Evolutionary conservation across 2,113 vertebrate species (phyloP).

Genomic region (Cephalophus harveyi): DNA sequence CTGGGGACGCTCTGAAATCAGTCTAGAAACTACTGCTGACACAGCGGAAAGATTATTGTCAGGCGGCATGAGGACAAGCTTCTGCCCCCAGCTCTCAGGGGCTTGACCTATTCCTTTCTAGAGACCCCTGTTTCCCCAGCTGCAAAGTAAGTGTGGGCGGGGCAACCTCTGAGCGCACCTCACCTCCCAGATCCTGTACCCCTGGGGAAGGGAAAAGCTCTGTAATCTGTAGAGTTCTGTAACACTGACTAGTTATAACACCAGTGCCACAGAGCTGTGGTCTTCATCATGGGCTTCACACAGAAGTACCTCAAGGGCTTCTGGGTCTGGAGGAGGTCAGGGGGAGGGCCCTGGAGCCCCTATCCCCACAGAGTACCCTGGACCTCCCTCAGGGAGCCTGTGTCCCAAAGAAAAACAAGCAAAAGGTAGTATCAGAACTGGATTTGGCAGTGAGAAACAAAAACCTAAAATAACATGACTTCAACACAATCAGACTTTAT

Average conservation of each 20-base stretch:
- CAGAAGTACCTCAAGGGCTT: neutral
- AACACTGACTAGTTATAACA: neutral
- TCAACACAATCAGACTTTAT: slow-evolving; percentile 1
- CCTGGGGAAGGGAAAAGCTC: neutral
- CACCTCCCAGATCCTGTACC: neutral
- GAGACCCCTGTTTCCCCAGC: neutral
- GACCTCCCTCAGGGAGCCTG: neutral
- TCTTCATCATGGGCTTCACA: rapidly evolving
- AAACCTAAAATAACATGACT: slow-evolving; percentile 37
- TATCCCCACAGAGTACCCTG: neutral
- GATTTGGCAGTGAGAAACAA: slow-evolving; percentile 31
- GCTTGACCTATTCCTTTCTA: rapidly evolving
- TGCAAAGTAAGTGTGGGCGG: neutral
- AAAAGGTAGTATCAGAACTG: neutral
- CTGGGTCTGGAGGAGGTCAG: neutral
- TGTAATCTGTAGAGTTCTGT: neutral
- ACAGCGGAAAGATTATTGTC: rapidly evolving
- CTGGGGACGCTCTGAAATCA: neutral
- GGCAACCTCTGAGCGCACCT: neutral
- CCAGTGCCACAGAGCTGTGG: neutral
- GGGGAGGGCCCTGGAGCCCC: neutral
- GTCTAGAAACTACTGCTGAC: neutral
- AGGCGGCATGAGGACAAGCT: neutral
- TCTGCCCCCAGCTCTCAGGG: too few species aligned
- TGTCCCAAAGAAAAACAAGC: neutral